Evolutionary conservation across 2,113 vertebrate genomes (phyloP).

Genomic region (Tachuris rubrigastra): DNA sequence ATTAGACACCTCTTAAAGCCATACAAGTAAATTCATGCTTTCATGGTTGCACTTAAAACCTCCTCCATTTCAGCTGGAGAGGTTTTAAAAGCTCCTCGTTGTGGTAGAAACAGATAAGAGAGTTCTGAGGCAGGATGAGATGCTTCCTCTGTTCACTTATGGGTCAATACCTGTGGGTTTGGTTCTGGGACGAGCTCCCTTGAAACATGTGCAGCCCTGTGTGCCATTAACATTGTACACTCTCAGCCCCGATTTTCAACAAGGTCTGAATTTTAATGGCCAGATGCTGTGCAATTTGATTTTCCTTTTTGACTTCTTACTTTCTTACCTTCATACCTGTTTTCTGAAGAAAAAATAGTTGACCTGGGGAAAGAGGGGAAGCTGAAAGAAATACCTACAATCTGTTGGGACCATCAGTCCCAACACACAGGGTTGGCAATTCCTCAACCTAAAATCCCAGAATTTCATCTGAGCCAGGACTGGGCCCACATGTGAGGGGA

Average conservation of each 20-base stretch:
- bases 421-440: background rate
- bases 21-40: background rate
- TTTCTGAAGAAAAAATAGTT: background rate
- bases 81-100: background rate
- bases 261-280: background rate
- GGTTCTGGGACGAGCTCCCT: background rate
- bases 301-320: background rate
- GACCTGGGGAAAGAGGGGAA: background rate
- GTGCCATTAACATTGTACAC: fast-evolving
- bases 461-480: background rate
- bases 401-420: background rate
- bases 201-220: fast-evolving
- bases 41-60: background rate
- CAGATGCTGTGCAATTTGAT: background rate
- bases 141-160: background rate
- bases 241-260: background rate
- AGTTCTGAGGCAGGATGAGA: background rate
- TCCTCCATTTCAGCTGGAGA: background rate
- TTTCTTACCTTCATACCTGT: background rate
- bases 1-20: constrained; percentile 21
- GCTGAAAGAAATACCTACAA: background rate
- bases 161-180: background rate
- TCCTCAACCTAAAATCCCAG: background rate
- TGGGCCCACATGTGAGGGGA: fast-evolving
- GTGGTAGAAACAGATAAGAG: background rate